Percentiles rank a stretch among this genome's conserved stretches.
Evolutionary conservation across 1,140 invertebrate genomes (phyloP).

Genomic region (Drosophila lacertosa): DNA sequence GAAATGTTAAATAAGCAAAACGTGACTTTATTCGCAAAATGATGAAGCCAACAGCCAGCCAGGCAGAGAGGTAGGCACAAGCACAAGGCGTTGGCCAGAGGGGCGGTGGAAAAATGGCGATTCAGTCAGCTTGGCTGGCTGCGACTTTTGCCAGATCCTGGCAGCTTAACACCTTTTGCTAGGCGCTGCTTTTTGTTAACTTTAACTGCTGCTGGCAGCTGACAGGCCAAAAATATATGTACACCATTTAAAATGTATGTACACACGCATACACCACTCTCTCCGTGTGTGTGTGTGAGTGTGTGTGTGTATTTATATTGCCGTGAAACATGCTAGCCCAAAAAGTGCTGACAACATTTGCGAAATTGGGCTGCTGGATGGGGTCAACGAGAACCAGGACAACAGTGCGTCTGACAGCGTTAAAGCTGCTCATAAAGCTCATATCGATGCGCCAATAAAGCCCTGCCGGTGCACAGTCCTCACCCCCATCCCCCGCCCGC

Average conservation of each 20-base stretch:
- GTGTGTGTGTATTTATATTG: constrained; percentile 13
- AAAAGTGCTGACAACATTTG: constrained; percentile 78
- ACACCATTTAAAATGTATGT: background rate
- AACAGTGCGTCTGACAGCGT: constrained; percentile 60
- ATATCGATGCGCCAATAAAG: constrained; percentile 48
- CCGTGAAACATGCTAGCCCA: constrained; percentile 39
- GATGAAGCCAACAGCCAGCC: constrained; percentile 47
- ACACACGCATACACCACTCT: background rate
- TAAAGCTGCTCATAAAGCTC: constrained; percentile 57
- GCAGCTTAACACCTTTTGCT: constrained; percentile 59
- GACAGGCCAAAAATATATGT: constrained; percentile 38
- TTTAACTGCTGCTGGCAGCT: constrained; percentile 73
- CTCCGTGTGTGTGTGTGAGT: constrained; percentile 9
- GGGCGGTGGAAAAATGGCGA: background rate
- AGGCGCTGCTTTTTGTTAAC: constrained; percentile 51
- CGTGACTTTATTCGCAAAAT: constrained; percentile 79
- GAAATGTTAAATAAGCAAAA: constrained; percentile 82
- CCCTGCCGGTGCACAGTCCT: constrained; percentile 11
- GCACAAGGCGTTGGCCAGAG: no score
- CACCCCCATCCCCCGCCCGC: background rate
- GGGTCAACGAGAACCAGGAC: background rate
- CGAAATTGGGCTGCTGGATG: constrained; percentile 56
- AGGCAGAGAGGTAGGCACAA: no score
- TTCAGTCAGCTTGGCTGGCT: constrained; percentile 26
- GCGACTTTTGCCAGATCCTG: constrained; percentile 25